Evolutionary conservation across 2,797 vertebrate species (phyloP), one percentile per base, ranked within the genome.

Genomic region (Pangasius mekongensis): DNA sequence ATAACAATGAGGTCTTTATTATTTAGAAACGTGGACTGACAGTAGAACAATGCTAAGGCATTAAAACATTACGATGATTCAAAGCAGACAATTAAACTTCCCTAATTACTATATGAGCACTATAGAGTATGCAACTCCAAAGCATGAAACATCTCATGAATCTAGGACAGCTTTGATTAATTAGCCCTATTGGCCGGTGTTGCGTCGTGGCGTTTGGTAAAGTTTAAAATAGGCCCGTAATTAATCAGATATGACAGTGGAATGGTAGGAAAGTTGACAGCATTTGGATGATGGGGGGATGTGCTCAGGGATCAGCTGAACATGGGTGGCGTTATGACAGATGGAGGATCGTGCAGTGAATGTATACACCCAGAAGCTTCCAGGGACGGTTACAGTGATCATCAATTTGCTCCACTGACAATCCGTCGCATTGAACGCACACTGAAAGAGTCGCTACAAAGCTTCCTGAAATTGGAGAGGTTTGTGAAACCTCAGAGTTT

Each of bases 131-230:
- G 60, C 82, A 69, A 87, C 81, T 22, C 6, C 67, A 69, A 58
- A 89, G 91, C 91, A 80, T 87, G 33, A 86, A 54, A 89, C 83
- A 89, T 90, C 91, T 91, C 90, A 92, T 91, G 92, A 92, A 95
- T 95, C 93, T 95, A 91, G 95, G 95, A 93, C 94, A 93, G 90
- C 89, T 94, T 86, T 93, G 96, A 96, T 96, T 96, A 96, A 97
- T 96, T 96, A 95, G 94, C 94, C 91, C 39, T 92, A 93, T 94
- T 94, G 94, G 88, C 89, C 92, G 91, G 93, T 94, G 92, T 93
- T 92, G 93, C 93, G 92, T 91, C 91, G 92, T 92, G 94, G 92
- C 92, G 92, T 94, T 95, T 93, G 94, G 92, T 86, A 78, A 89
- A 91, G 92, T 93, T 93, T 92, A 92, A 95, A 94, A 95, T 91